These are phyloP conservation scores for Rhinoraja longicauda DNA, from an alignment of 2,797 vertebrate genomes.

Conservation along the genomic window DNA sequence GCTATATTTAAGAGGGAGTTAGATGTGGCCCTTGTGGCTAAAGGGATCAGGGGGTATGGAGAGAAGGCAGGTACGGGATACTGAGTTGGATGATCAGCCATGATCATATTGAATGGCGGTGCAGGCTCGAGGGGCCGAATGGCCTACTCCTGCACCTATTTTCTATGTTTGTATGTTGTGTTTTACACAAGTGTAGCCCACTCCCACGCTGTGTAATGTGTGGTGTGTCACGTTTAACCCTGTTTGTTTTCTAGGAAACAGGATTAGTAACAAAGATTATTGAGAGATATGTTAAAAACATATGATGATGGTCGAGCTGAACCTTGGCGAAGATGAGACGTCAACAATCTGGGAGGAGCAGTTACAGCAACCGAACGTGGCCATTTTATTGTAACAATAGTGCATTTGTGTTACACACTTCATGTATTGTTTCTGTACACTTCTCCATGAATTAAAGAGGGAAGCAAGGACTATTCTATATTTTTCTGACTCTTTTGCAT, in stretches of 20 bases:
- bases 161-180: too few relatives aligned
- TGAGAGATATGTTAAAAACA: constrained; percentile 57
- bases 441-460: constrained; percentile 29
- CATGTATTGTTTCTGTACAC: constrained; percentile 35
- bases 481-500: constrained; percentile 38
- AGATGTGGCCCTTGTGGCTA: too few relatives aligned
- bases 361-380: not conserved
- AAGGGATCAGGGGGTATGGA: too few relatives aligned
- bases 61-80: too few relatives aligned
- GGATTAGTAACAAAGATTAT: constrained; percentile 64
- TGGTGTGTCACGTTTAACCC: not conserved
- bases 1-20: too few relatives aligned
- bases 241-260: constrained; percentile 56
- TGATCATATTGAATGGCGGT: too few relatives aligned
- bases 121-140: too few relatives aligned
- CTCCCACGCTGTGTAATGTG: too few relatives aligned
- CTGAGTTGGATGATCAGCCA: too few relatives aligned
- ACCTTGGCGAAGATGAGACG: constrained; percentile 37
- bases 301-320: constrained; percentile 48
- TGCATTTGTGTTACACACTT: constrained; percentile 7
- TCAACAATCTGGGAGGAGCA: too few relatives aligned
- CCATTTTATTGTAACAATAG: constrained; percentile 28
- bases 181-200: too few relatives aligned
- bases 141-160: too few relatives aligned
- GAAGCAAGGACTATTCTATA: constrained; percentile 32